Evolutionary conservation across 2,113 vertebrate genomes (phyloP).

Genomic region (Cephalopholis sonnerati): DNA sequence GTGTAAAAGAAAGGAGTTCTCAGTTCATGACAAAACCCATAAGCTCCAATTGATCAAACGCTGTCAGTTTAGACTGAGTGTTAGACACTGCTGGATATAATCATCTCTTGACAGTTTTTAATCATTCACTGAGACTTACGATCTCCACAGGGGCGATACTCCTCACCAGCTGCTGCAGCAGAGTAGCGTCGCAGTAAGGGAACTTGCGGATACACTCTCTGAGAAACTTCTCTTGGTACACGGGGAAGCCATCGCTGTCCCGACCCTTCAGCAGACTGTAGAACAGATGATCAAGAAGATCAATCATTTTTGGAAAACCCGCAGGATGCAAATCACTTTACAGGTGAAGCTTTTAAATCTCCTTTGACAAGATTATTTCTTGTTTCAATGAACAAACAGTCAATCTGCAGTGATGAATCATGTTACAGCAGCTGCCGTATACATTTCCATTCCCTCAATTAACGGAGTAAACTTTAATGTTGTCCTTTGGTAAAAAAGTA

Average conservation of each 20-base stretch:
- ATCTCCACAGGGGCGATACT: conserved; percentile 98
- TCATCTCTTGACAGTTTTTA: too few relatives aligned
- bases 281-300: background rate
- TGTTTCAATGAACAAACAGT: too few relatives aligned
- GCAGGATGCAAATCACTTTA: too few relatives aligned
- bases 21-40: too few relatives aligned
- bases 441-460: background rate
- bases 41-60: too few relatives aligned
- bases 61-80: background rate
- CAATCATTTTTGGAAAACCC: background rate
- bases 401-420: background rate
- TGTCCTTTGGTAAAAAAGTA: background rate
- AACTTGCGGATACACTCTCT: conserved; percentile 96
- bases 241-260: conserved; percentile 92
- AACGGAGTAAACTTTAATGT: background rate
- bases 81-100: background rate
- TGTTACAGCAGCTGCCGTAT: background rate
- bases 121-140: conserved; percentile 83
- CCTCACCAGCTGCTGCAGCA: conserved; percentile 97
- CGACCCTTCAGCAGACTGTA: conserved; percentile 93
- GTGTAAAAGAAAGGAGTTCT: too few relatives aligned
- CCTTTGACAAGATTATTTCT: too few relatives aligned
- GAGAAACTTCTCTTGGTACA: conserved; percentile 95
- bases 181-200: conserved; percentile 94
- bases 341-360: too few relatives aligned